phyloP scores from a whole-genome alignment of 2,113 vertebrate genomes.

The Notechis scutatus region DNA sequence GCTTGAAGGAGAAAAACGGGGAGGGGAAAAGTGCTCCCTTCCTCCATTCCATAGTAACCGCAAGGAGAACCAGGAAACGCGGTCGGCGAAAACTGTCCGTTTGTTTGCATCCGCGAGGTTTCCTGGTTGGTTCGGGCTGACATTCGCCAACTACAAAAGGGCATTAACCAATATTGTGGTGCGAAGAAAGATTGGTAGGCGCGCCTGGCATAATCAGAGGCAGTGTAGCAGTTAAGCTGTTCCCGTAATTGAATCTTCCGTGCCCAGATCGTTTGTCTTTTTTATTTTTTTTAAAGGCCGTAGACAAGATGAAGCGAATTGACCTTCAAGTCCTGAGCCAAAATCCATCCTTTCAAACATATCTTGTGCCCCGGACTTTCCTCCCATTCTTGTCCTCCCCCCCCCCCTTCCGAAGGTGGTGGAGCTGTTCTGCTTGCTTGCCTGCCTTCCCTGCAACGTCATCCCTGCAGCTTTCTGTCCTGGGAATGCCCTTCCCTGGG shows the following conservation, averaged over 20 bases:
- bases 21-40: not conserved
- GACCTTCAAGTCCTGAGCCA: not conserved
- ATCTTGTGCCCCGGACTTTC: not conserved
- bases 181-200: not conserved
- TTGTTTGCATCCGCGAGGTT: not conserved
- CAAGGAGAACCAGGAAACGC: not conserved
- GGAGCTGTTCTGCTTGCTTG: not conserved
- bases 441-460: not conserved
- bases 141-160: not conserved
- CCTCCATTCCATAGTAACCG: not conserved
- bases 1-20: not conserved
- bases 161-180: not conserved
- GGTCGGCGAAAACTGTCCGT: not conserved
- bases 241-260: not conserved
- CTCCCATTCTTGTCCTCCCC: not conserved
- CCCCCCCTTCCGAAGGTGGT: not conserved
- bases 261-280: not conserved
- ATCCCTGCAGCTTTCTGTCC: not conserved
- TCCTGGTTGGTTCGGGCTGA: not conserved
- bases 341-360: not conserved
- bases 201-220: not conserved
- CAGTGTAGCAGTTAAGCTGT: not conserved
- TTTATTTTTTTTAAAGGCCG: not conserved
- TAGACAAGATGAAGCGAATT: not conserved
- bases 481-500: conserved; percentile 9